A percentile compares a stretch with the other conserved stretches of the same genome.
Conservation (phyloP, 2,797 vertebrate species). For the Sphenodon punctatus region DNA sequence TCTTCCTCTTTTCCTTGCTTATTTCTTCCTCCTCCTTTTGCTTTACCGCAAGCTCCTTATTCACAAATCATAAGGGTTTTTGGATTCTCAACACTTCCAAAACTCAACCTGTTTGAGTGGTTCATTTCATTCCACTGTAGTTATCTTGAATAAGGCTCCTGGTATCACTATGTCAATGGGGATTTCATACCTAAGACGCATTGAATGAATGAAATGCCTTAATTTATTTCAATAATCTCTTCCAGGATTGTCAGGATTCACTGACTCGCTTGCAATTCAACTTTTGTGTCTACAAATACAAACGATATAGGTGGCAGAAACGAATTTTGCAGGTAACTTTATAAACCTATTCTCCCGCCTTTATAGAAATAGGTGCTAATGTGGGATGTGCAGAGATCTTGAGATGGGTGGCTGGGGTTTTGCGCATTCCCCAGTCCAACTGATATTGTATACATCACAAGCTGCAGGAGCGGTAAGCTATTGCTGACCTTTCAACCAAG, state of each 20-base stretch:
- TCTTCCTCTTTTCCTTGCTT: neutral
- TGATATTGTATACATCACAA: too few relatives aligned
- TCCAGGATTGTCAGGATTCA: constrained; percentile 67
- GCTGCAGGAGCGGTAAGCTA: too few relatives aligned
- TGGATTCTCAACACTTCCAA: neutral
- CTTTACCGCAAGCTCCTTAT: neutral
- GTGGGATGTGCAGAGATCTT: too few relatives aligned
- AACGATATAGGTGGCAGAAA: constrained; percentile 83
- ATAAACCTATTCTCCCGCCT: neutral
- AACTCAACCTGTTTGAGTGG: neutral
- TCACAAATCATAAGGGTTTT: neutral
- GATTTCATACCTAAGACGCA: neutral
- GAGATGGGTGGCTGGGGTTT: neutral
- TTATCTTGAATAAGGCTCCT: neutral
- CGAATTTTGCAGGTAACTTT: constrained; percentile 78
- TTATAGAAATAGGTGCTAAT: too few relatives aligned
- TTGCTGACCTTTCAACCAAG: too few relatives aligned
- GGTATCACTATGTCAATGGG: accelerated
- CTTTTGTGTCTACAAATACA: constrained; percentile 82
- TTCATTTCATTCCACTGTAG: neutral
- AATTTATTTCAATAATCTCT: constrained; percentile 22
- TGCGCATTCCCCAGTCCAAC: neutral
- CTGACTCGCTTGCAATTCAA: constrained; percentile 71
- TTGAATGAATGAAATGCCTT: neutral
- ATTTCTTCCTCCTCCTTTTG: neutral